These are phyloP conservation scores for Perizoma affinitatum DNA, from an alignment of 2,888 invertebrate genomes.

Conservation along the genomic window DNA sequence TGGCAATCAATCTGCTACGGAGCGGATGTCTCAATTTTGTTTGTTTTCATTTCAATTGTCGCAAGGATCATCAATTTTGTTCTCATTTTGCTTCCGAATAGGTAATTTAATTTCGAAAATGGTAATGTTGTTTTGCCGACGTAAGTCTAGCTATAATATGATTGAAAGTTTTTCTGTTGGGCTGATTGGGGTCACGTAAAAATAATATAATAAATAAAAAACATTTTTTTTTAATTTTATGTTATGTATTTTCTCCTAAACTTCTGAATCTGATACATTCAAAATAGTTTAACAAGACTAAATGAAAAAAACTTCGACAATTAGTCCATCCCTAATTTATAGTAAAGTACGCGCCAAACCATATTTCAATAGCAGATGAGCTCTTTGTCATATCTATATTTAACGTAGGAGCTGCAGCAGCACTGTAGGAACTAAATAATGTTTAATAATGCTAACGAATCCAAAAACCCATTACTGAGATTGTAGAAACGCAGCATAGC, in stretches of 20 bases:
- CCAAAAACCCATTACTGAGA: slow-evolving; percentile 49
- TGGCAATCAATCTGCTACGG: slow-evolving; percentile 53
- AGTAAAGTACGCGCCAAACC: neutral
- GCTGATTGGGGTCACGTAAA: too few relatives aligned
- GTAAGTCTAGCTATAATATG: too few relatives aligned
- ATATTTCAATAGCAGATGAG: slow-evolving; percentile 15
- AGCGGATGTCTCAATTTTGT: slow-evolving; percentile 47
- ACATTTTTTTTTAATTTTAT: too few relatives aligned
- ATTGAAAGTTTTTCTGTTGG: too few relatives aligned
- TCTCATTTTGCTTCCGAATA: slow-evolving; percentile 24
- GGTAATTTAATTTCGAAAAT: neutral
- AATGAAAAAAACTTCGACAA: neutral
- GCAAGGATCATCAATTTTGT: slow-evolving; percentile 40
- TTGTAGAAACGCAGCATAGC: slow-evolving; percentile 6
- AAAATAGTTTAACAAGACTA: too few relatives aligned
- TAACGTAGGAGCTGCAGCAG: slow-evolving; percentile 35
- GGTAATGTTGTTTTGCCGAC: too few relatives aligned
- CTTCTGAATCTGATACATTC: too few relatives aligned
- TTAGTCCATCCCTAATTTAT: neutral
- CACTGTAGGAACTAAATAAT: slow-evolving; percentile 29
- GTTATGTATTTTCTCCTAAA: too few relatives aligned
- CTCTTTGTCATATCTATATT: slow-evolving; percentile 11
- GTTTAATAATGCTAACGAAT: slow-evolving; percentile 45
- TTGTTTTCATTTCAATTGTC: slow-evolving; percentile 54
- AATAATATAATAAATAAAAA: too few relatives aligned